A percentile compares a stretch with the other conserved stretches of the same genome.
These are phyloP conservation scores for Pyxicephalus adspersus DNA, from an alignment of 2,113 vertebrate species.

Conservation along the genomic window DNA sequence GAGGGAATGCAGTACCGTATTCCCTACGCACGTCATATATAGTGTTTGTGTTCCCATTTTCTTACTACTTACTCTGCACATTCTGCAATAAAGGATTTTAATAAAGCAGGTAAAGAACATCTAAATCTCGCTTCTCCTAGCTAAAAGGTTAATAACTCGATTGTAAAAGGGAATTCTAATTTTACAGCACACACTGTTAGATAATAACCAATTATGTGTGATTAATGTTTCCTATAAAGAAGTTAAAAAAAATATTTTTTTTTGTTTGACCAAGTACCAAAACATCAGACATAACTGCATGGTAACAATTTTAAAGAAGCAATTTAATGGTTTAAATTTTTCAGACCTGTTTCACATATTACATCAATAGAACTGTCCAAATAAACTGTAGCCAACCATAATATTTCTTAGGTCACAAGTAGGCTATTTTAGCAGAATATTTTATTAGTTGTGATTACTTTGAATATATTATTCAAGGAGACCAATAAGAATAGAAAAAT, in stretches of 20 bases:
- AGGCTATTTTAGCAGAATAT: no score
- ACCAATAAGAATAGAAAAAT: no score
- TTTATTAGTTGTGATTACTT: no score
- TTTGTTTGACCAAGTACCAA: neutral
- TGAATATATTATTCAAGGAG: no score
- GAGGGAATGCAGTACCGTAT: neutral
- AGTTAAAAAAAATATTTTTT: neutral
- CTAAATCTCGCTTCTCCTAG: neutral
- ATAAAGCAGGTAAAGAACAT: neutral
- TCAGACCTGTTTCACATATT: no score
- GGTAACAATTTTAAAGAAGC: no score
- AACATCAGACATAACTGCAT: neutral
- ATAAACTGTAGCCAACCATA: no score
- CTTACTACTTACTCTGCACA: neutral
- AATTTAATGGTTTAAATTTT: no score
- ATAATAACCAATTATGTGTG: slow-evolving; percentile 21
- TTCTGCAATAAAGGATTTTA: slow-evolving; percentile 11
- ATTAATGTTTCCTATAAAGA: slow-evolving; percentile 26
- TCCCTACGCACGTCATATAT: neutral
- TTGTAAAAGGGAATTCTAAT: slow-evolving; percentile 26
- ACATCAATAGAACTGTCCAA: no score
- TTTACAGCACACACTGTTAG: slow-evolving; percentile 1
- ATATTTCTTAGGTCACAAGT: no score
- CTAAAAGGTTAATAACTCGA: slow-evolving; percentile 22
- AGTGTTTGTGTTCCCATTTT: neutral